A percentile compares a stretch with the other conserved stretches of the same genome.
Evolutionary conservation across 2,888 invertebrate genomes (phyloP).

Genomic region (Neria commutata): DNA sequence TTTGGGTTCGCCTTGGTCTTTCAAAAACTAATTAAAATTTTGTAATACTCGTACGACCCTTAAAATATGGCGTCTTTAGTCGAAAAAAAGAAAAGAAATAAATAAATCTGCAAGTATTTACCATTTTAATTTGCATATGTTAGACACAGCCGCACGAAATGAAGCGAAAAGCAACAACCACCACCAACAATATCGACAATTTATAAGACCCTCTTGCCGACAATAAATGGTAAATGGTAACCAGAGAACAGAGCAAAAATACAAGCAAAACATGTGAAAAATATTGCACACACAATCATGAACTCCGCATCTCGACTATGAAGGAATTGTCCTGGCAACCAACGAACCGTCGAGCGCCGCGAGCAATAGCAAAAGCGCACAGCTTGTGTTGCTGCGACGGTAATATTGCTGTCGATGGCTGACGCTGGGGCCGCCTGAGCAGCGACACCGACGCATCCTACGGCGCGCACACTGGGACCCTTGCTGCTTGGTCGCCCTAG

Average conservation of each 20-base stretch:
- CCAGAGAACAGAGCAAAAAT: neutral
- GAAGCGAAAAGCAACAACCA: too few species aligned
- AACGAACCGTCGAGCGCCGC: neutral
- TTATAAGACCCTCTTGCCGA: neutral
- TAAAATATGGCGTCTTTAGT: too few species aligned
- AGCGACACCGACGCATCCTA: constrained; percentile 32
- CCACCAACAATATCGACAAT: too few species aligned
- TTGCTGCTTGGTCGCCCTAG: neutral
- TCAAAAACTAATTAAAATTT: too few species aligned
- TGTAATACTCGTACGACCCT: too few species aligned
- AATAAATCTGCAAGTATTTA: too few species aligned
- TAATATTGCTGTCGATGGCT: constrained; percentile 14
- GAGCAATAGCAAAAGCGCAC: constrained; percentile 1
- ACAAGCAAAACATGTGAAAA: neutral
- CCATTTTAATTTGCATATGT: too few species aligned
- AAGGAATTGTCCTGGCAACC: constrained; percentile 42
- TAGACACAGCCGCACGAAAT: too few species aligned
- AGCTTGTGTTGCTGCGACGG: neutral
- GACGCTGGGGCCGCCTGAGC: neutral
- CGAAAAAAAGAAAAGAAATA: too few species aligned
- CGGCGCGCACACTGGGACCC: neutral
- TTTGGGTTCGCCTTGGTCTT: too few species aligned
- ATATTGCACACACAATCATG: neutral
- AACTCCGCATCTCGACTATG: constrained; percentile 8
- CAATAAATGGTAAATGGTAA: neutral